Conservation (phyloP, 2,888 invertebrate genomes). For the Anarsia innoxiella region DNA sequence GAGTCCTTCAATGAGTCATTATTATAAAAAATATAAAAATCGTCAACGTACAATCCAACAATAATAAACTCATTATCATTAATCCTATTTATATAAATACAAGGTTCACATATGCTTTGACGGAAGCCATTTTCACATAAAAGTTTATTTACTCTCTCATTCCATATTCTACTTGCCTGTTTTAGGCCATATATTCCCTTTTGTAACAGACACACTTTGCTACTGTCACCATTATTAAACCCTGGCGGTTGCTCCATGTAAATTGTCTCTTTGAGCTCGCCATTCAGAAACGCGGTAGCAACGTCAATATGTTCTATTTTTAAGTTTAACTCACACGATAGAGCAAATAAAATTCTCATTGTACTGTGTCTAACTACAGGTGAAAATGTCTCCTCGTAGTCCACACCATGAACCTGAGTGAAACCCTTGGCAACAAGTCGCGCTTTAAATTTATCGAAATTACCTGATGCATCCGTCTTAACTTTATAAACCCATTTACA, state of each 20-base stretch:
- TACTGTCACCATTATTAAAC: conserved; percentile 9
- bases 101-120: conserved; percentile 12
- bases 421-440: too few relatives aligned
- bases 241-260: conserved; percentile 14
- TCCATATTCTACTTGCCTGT: too few relatives aligned
- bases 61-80: not conserved
- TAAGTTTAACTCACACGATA: conserved; percentile 10
- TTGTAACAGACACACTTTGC: conserved; percentile 10
- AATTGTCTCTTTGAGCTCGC: too few relatives aligned
- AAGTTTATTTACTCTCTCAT: not conserved
- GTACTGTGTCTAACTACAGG: not conserved
- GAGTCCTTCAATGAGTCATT: not conserved
- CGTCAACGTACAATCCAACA: not conserved
- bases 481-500: conserved; percentile 21
- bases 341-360: conserved; percentile 10
- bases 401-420: too few relatives aligned
- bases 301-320: conserved; percentile 16
- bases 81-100: conserved; percentile 13
- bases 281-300: conserved; percentile 13
- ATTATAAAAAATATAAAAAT: not conserved
- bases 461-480: too few relatives aligned
- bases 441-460: too few relatives aligned
- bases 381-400: too few relatives aligned
- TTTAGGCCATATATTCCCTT: conserved; percentile 18
- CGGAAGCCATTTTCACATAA: conserved; percentile 6